These are phyloP conservation scores for Brachystomella parvula DNA, from an alignment of 1,140 invertebrate genomes.

Conservation along the genomic window DNA sequence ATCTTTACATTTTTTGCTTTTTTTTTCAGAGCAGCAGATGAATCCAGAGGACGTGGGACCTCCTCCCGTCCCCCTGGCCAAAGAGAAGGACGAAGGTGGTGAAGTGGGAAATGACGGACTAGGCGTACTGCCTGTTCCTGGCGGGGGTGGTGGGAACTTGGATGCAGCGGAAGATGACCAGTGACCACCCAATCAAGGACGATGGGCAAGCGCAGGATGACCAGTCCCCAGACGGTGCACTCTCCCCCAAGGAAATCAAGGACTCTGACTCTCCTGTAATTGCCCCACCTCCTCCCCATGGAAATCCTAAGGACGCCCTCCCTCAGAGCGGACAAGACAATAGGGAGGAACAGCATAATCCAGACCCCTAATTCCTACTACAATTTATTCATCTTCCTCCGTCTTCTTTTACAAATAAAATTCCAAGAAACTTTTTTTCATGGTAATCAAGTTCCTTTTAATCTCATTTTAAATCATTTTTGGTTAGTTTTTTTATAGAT, in stretches of 20 bases:
- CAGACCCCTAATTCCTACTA: too few relatives aligned
- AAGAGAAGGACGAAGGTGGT: background rate
- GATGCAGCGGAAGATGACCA: conserved; percentile 36
- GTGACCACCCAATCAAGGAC: conserved; percentile 31
- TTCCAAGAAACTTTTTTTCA: background rate
- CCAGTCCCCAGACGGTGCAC: conserved; percentile 35
- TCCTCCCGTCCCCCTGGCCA: background rate
- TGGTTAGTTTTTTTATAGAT: background rate
- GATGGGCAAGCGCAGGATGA: conserved; percentile 29
- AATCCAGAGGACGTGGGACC: background rate
- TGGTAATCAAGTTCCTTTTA: background rate
- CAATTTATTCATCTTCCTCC: too few relatives aligned
- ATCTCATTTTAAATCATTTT: background rate
- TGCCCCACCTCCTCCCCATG: conserved; percentile 6
- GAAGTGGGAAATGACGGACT: conserved; percentile 11
- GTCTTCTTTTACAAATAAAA: too few relatives aligned
- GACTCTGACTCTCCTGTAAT: background rate
- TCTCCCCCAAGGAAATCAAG: conserved; percentile 24
- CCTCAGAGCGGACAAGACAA: conserved; percentile 30
- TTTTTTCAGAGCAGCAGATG: conserved; percentile 3
- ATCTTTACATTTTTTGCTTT: background rate
- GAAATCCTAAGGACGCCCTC: conserved; percentile 1
- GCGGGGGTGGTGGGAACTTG: conserved; percentile 21
- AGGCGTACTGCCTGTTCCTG: conserved; percentile 31
- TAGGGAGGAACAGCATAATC: conserved; percentile 30